phyloP scores from a whole-genome alignment of 2,797 vertebrate species.

The Malurus leucopterus region DNA sequence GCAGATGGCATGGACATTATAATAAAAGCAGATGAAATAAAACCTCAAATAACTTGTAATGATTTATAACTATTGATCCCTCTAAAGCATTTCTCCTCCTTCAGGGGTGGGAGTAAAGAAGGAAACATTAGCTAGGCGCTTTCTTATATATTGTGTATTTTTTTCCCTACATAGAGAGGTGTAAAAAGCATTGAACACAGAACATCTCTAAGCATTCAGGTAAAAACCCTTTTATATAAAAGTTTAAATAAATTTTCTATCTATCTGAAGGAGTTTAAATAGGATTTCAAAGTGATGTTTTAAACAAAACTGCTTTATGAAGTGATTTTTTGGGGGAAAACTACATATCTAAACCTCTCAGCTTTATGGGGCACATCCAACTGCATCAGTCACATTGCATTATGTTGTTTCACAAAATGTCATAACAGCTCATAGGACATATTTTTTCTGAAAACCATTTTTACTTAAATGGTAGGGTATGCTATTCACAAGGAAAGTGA shows the following conservation, averaged over 20 bases:
- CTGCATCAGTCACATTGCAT: constrained; percentile 32
- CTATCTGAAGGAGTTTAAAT: constrained; percentile 3
- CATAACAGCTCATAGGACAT: constrained; percentile 23
- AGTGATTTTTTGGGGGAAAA: not conserved
- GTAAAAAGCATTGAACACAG: not conserved
- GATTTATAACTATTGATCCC: constrained; percentile 37
- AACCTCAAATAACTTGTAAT: constrained; percentile 27
- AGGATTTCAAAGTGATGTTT: constrained; percentile 28
- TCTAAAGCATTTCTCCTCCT: constrained; percentile 35
- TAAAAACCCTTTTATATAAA: constrained; percentile 9
- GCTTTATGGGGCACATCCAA: constrained; percentile 34
- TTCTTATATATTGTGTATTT: not conserved
- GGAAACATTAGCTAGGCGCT: not conserved
- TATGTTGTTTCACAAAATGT: constrained; percentile 46
- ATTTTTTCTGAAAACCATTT: constrained; percentile 27
- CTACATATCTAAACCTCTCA: not conserved
- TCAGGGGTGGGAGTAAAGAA: not conserved
- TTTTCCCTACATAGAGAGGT: not conserved
- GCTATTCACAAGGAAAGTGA: not conserved
- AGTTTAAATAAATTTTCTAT: constrained; percentile 34
- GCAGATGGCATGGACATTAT: constrained; percentile 32
- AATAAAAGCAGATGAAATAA: constrained; percentile 46
- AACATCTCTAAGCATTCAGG: not conserved
- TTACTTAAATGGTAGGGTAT: constrained; percentile 17
- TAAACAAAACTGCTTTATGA: constrained; percentile 12